A percentile compares a stretch with the other conserved stretches of the same genome.
phyloP scores from a whole-genome alignment of 64 coral and sea anemone species.

The Montipora cactus region DNA sequence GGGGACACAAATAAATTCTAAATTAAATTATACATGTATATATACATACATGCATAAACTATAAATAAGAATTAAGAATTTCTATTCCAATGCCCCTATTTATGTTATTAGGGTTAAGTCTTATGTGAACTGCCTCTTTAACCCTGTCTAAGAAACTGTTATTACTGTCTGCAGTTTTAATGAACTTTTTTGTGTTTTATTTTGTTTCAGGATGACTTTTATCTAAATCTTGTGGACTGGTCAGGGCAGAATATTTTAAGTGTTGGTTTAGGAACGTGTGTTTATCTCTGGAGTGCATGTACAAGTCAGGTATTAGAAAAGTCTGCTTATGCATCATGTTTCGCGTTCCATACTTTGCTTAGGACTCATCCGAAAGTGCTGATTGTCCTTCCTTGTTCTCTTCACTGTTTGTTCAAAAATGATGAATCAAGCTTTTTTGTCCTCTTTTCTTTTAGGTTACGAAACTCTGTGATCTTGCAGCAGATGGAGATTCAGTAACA shows the following conservation, averaged over 20 bases:
- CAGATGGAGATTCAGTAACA: constrained; percentile 97
- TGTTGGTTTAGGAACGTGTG: constrained; percentile 99
- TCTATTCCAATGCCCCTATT: too few relatives aligned
- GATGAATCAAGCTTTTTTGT: too few relatives aligned
- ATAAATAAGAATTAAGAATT: too few relatives aligned
- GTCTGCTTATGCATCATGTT: background rate
- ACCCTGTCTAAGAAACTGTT: too few relatives aligned
- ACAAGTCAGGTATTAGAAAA: constrained; percentile 88
- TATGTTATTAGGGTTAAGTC: too few relatives aligned
- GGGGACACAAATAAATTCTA: too few relatives aligned
- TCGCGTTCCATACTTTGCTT: background rate
- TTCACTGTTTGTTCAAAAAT: background rate
- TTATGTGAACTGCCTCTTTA: too few relatives aligned
- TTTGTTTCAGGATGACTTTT: constrained; percentile 92
- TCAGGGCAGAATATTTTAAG: constrained; percentile 99
- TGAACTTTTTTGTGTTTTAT: background rate
- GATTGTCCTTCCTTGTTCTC: too few relatives aligned
- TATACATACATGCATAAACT: too few relatives aligned
- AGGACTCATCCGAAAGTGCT: too few relatives aligned
- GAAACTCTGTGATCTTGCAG: constrained; percentile 95
- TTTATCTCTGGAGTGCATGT: constrained; percentile 99
- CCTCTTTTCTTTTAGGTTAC: constrained; percentile 71
- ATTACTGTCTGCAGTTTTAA: background rate
- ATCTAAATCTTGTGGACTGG: constrained; percentile 99
- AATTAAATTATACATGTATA: too few relatives aligned